Base-by-base conservation (phyloP, 2,113 vertebrate genomes). In the Anarhynchus alexandrinus region DNA sequence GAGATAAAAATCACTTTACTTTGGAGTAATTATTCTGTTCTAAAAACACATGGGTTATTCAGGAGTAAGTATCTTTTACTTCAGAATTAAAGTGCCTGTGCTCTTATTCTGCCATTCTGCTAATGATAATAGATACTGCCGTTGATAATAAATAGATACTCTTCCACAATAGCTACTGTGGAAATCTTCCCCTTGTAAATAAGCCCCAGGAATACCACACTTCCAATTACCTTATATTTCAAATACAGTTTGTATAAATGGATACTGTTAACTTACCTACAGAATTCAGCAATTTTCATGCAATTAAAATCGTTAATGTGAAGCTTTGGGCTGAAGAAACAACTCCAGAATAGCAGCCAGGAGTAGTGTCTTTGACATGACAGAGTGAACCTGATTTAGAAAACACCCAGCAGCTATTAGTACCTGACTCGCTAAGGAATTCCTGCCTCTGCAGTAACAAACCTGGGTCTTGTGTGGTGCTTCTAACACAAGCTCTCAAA, bases 1-100 rank as follows among this genome's bases (percentile, higher is more conserved):
- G 22, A 83, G 65, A 78, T 62, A 59, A 95, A 94, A 92, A 83
- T 83, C 90, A 55, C 88, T 95, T 79, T 36, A 34, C 71, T 72
- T 61, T 15, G 74, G 15, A 54, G 79, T 42, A 36, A 96, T 94
- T 92, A 67, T 49, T 67, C 90, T 65, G 59, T 51, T 87, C 43
- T 82, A 65, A 52, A 90, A 93, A 76, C 45, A 73, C 30, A 9
- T 22, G 16, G 43, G 77, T 91, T 82, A 57, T 34, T 67, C 57
- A 36, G 78, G 66, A 87, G 49, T 77, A 62, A 84, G 27, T 19
- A 4, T 22, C 30, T 83, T 88, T 70, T 83, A 45, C 73, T 83
- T 62, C 71, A 66, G 62, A 90, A 73, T 45, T 36, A 47, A 92
- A 94, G 66, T 45, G 62, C 59, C 30, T 1, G 0, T 40, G 58